A percentile compares a stretch with the other conserved stretches of the same genome.
phyloP scores from a whole-genome alignment of 2,113 vertebrate genomes.

The Dissostichus mawsoni region DNA sequence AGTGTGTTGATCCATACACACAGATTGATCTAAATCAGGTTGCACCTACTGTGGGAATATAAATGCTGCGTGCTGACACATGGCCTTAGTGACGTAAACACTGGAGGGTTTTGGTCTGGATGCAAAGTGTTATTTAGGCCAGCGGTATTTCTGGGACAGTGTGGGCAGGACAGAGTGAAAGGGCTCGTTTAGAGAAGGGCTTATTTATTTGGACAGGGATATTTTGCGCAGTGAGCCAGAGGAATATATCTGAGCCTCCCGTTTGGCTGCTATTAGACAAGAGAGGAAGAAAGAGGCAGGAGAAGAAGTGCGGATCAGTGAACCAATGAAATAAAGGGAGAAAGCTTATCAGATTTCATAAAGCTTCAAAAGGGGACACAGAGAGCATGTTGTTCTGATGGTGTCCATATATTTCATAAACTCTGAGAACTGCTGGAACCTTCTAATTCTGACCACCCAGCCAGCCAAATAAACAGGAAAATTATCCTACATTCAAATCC shows the following conservation, averaged over 20 bases:
- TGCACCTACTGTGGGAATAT: slow-evolving; percentile 34
- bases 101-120: slow-evolving; percentile 62
- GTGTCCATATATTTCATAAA: slow-evolving; percentile 5
- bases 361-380: slow-evolving; percentile 22
- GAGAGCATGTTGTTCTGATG: neutral
- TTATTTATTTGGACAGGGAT: slow-evolving; percentile 52
- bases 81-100: slow-evolving; percentile 65
- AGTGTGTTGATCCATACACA: slow-evolving; percentile 16
- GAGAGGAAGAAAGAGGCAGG: neutral
- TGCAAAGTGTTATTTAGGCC: slow-evolving; percentile 67
- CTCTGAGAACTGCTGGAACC: neutral
- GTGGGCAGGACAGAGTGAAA: slow-evolving; percentile 62
- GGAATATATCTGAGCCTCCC: neutral
- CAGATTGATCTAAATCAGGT: slow-evolving; percentile 60
- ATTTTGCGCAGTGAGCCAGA: neutral
- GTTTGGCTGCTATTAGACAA: neutral
- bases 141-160: slow-evolving; percentile 67
- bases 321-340: slow-evolving; percentile 11
- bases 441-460: neutral
- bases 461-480: neutral
- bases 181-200: slow-evolving; percentile 44
- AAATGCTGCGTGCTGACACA: slow-evolving; percentile 50
- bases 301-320: slow-evolving; percentile 29
- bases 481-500: neutral
- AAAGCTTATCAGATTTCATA: slow-evolving; percentile 27